phyloP scores from a whole-genome alignment of 2,888 invertebrate species.

The Rhimphoctona megacephalus region DNA sequence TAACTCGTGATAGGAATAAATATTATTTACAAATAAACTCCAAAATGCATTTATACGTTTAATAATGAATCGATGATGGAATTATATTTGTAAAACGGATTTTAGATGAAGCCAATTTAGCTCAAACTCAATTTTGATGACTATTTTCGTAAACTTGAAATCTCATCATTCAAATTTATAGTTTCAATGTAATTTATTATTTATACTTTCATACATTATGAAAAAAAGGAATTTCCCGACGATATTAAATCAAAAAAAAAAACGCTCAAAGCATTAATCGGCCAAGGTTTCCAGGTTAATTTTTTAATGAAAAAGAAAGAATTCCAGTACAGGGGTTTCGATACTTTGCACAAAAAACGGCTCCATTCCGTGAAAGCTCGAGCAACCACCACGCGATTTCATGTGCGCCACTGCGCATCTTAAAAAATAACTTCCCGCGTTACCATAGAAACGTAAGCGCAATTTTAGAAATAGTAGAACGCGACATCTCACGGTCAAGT shows the following conservation, averaged over 20 bases:
- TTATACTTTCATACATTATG: not conserved
- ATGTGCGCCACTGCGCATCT: constrained; percentile 32
- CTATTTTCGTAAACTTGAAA: not conserved
- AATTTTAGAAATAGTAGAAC: not conserved
- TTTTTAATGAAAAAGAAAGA: not conserved
- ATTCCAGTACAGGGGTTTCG: not conserved
- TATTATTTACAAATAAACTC: not conserved
- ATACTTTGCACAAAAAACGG: constrained; percentile 13
- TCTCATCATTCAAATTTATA: not conserved
- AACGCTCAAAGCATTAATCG: not conserved
- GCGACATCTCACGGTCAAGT: constrained; percentile 10
- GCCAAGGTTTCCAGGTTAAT: not conserved
- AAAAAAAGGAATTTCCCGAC: not conserved
- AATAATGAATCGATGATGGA: too few species aligned
- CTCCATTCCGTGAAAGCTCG: not conserved
- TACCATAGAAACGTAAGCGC: constrained; percentile 6
- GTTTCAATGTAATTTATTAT: not conserved
- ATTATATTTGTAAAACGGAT: not conserved
- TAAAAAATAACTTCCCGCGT: constrained; percentile 46
- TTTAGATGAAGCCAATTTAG: not conserved
- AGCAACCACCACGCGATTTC: constrained; percentile 2
- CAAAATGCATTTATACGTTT: not conserved
- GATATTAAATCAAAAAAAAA: not conserved
- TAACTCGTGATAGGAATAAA: not conserved
- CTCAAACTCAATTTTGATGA: not conserved